Evolutionary conservation across 2,888 invertebrate species (phyloP), one percentile per base, ranked within the genome.

Genomic region (Synergus laeviventris): DNA sequence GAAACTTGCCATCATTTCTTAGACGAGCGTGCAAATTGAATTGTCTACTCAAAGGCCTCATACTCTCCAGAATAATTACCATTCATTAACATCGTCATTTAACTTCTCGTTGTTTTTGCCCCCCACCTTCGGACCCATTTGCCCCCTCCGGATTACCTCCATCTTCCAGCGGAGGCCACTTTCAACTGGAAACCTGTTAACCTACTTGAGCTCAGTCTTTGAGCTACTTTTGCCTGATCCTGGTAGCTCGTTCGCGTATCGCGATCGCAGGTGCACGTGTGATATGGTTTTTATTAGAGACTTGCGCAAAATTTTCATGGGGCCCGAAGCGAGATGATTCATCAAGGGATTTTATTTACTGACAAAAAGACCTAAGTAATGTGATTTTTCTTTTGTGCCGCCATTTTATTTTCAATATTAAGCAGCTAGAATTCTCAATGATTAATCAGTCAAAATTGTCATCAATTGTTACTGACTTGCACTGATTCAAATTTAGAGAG

Each of bases 171-270:
- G 84, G 86, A 86, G 86, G 86, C 86, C 86, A 86, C 87, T 87
- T 87, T 87, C 88, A 83, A 87, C 86, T 85, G 84, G 82, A 88
- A 89, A 89, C 89, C 90, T 87, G 89, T 89, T 91, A 89, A 90
- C 89, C 89, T 88, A 90, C 89, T 89, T 88, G 85, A 81, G 82
- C 81, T 70, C 88, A 89, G 90, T 90, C 84, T 85, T 83, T 86
- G 87, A 85, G 84, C 82, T 79, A 85, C 84, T 85, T 84, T 85
- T 83, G 84, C 76, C 76, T 76, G 82, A 81, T 81, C 78, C 78
- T 79, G 76, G 80, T 78, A 74, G 61, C 24, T 74, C 60, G 12
- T 45, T 59, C 38, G 74, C 60, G 59, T 76, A 74, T 70, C 77
- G 76, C 36, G 79, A 81, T 75, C 78, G 80, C 81, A 84, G 82